Conservation (phyloP, 2,113 vertebrate genomes). For the Oncorhynchus masou region DNA sequence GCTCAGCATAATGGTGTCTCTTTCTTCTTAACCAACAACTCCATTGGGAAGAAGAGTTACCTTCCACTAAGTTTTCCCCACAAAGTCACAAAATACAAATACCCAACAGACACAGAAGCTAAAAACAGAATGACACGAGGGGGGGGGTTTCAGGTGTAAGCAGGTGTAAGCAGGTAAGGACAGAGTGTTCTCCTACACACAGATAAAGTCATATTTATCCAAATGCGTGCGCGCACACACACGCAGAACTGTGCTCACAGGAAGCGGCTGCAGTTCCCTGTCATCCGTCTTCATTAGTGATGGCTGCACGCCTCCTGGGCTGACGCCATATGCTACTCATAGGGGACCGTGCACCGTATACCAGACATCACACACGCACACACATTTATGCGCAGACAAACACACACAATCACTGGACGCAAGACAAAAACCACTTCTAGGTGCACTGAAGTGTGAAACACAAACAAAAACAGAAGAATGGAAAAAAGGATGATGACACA, state of each 20-base stretch:
- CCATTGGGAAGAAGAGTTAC: slow-evolving; percentile 13
- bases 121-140: slow-evolving; percentile 1
- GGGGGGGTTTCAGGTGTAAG: not conserved
- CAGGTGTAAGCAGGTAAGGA: slow-evolving; percentile 20
- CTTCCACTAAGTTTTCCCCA: slow-evolving; percentile 6
- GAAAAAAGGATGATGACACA: slow-evolving; percentile 47
- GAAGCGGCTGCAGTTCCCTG: slow-evolving; percentile 56
- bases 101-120: not conserved
- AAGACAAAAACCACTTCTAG: slow-evolving; percentile 26
- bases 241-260: slow-evolving; percentile 49
- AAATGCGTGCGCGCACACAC: slow-evolving; percentile 26
- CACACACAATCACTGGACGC: slow-evolving; percentile 4
- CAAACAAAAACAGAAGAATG: slow-evolving; percentile 54
- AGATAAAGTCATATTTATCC: not conserved
- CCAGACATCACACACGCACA: slow-evolving; percentile 46
- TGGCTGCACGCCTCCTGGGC: slow-evolving; percentile 70
- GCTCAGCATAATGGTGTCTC: slow-evolving; percentile 76
- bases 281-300: slow-evolving; percentile 80
- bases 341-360: slow-evolving; percentile 53
- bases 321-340: slow-evolving; percentile 72
- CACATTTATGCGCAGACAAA: slow-evolving; percentile 1
- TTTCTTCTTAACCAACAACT: slow-evolving; percentile 70
- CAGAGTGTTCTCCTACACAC: slow-evolving; percentile 13
- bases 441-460: slow-evolving; percentile 38
- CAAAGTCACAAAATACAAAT: slow-evolving; percentile 4